phyloP scores from a whole-genome alignment of 1,140 invertebrate species.

The Lucilia cuprina region DNA sequence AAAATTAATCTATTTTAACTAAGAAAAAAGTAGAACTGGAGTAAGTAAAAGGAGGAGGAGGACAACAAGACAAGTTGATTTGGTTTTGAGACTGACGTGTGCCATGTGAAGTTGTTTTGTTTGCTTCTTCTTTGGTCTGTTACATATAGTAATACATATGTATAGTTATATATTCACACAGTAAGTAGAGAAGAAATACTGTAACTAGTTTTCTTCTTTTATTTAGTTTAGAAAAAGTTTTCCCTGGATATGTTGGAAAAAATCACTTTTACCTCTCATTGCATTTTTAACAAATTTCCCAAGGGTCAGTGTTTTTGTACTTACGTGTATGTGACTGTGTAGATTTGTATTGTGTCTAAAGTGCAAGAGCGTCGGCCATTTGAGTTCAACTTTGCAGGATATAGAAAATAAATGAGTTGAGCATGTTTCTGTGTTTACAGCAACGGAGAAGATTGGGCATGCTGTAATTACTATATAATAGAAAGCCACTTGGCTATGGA shows the following conservation, averaged over 20 bases:
- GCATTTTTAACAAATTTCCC: slow-evolving; percentile 20
- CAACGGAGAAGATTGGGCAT: too few relatives aligned
- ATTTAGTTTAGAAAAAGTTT: background rate
- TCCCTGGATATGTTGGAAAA: background rate
- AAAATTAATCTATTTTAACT: background rate
- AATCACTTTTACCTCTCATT: slow-evolving; percentile 24
- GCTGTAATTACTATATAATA: too few relatives aligned
- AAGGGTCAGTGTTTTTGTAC: background rate
- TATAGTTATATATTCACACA: background rate
- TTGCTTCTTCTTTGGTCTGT: background rate
- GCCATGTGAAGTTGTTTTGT: background rate
- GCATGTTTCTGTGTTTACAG: too few relatives aligned
- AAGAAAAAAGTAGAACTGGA: background rate
- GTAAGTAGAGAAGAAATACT: background rate
- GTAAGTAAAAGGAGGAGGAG: background rate
- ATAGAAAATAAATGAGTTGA: too few relatives aligned
- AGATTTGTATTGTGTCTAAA: too few relatives aligned
- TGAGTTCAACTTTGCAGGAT: too few relatives aligned
- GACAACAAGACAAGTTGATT: background rate
- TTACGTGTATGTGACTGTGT: too few relatives aligned
- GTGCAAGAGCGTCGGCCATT: too few relatives aligned
- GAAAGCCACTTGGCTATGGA: too few relatives aligned
- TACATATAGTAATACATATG: background rate
- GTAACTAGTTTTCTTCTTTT: background rate
- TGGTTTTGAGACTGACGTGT: background rate